Conservation (phyloP, 1,140 invertebrate species). For the Samia ricini region DNA sequence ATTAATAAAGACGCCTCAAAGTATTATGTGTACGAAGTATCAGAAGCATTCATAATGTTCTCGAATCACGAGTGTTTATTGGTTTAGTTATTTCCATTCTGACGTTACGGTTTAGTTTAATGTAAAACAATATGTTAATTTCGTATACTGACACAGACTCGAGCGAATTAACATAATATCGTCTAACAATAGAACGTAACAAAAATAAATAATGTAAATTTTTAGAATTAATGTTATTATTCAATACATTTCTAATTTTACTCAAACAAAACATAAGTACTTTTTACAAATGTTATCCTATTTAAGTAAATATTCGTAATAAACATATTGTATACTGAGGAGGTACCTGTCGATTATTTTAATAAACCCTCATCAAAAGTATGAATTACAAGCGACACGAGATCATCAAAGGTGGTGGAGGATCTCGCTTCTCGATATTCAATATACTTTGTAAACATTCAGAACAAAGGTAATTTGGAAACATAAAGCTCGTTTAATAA, state of each 20-base stretch:
- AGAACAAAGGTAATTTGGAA: neutral
- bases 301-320: neutral
- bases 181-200: no score
- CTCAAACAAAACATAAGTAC: no score
- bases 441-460: conserved; percentile 1
- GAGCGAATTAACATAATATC: no score
- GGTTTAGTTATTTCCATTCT: no score
- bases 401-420: neutral
- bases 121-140: no score
- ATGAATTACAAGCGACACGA: neutral
- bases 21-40: neutral
- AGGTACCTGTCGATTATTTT: neutral
- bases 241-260: no score
- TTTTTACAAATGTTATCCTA: no score
- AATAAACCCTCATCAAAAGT: neutral
- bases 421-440: neutral
- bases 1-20: neutral
- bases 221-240: no score
- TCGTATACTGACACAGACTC: no score
- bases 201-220: no score
- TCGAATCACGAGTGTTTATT: no score
- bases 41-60: neutral
- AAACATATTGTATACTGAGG: neutral
- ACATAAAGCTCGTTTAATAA: neutral
- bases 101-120: no score